Percentiles rank a stretch among this genome's conserved stretches.
phyloP scores from a whole-genome alignment of 2,888 invertebrate species.

The Oeneis ivallda region DNA sequence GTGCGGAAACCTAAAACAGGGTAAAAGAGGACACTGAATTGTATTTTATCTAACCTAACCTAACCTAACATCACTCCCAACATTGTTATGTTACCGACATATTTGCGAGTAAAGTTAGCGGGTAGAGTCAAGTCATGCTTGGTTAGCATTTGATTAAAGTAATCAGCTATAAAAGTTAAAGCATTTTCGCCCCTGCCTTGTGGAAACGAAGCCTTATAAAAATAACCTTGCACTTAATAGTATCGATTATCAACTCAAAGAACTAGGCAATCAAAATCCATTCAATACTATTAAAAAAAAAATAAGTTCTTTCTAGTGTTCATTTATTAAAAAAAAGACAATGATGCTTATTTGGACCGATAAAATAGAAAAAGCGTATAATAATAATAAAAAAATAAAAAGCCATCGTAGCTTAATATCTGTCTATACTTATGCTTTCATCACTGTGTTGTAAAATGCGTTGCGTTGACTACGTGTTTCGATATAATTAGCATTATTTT shows the following conservation, averaged over 20 bases:
- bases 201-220: not conserved
- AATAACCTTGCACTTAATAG: not conserved
- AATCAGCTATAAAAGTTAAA: too few relatives aligned
- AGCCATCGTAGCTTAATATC: constrained; percentile 27
- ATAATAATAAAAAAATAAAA: constrained; percentile 5
- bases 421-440: constrained; percentile 44
- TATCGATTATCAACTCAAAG: not conserved
- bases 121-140: too few relatives aligned
- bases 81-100: too few relatives aligned
- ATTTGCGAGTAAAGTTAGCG: too few relatives aligned
- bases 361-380: constrained; percentile 4
- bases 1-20: too few relatives aligned
- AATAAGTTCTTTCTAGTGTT: constrained; percentile 7
- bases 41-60: too few relatives aligned
- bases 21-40: too few relatives aligned
- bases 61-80: too few relatives aligned
- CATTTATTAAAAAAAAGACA: constrained; percentile 2
- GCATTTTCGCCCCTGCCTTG: too few relatives aligned
- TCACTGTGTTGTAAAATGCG: constrained; percentile 53
- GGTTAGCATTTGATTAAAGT: too few relatives aligned
- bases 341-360: constrained; percentile 3
- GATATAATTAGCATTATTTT: constrained; percentile 61
- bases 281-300: constrained; percentile 6
- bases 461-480: constrained; percentile 55
- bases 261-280: not conserved